These are phyloP conservation scores for Ranitomeya variabilis DNA, from an alignment of 2,113 vertebrate species.

Conservation along the genomic window DNA sequence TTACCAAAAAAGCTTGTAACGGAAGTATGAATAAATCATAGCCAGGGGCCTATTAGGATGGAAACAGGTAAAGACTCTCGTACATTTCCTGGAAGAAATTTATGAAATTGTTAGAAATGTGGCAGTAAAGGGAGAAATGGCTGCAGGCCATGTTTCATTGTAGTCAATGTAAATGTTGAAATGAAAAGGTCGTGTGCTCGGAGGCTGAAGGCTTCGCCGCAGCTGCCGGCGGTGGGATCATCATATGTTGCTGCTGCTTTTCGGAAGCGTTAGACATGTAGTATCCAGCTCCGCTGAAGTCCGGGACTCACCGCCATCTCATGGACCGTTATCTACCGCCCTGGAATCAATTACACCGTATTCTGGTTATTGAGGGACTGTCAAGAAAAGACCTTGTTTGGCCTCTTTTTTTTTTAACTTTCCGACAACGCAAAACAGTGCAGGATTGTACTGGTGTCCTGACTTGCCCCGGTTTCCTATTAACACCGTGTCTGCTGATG, in stretches of 20 bases:
- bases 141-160: conserved; percentile 20
- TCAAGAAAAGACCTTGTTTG: not conserved
- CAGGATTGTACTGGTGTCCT: not conserved
- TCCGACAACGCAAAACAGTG: not conserved
- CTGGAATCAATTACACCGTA: not conserved
- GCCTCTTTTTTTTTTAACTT: not conserved
- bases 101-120: not conserved
- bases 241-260: not conserved
- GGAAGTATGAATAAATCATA: conserved; percentile 4
- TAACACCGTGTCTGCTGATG: not conserved
- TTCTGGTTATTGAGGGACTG: not conserved
- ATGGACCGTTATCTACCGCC: not conserved
- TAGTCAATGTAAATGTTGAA: conserved; percentile 20
- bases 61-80: not conserved
- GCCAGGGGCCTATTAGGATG: not conserved
- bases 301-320: not conserved
- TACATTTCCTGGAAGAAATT: not conserved
- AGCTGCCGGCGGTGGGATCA: not conserved
- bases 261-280: not conserved
- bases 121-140: not conserved
- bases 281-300: not conserved
- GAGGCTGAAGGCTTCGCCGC: not conserved
- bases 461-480: not conserved
- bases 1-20: not conserved
- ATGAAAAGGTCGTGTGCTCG: conserved; percentile 7